These are phyloP conservation scores for Leptura quadrifasciata DNA, from an alignment of 2,888 invertebrate species.

Conservation along the genomic window DNA sequence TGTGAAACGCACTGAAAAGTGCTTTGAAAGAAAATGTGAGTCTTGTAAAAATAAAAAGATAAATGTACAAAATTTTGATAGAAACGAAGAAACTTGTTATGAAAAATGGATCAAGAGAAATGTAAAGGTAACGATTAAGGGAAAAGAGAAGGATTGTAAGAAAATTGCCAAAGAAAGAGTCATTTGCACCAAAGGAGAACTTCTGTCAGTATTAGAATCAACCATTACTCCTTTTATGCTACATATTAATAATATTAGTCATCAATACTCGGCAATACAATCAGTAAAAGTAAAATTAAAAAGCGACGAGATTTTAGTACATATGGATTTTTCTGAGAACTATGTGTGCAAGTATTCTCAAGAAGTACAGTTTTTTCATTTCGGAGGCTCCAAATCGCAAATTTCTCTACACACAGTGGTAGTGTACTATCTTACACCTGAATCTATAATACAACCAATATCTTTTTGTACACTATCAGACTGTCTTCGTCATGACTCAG, in stretches of 20 bases:
- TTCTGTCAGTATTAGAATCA: neutral
- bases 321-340: neutral
- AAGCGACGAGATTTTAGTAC: neutral
- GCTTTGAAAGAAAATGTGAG: neutral
- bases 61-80: neutral
- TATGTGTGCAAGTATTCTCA: neutral
- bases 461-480: neutral
- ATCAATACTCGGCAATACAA: neutral
- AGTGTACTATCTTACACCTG: neutral
- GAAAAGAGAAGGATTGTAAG: neutral
- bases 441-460: neutral
- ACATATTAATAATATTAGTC: neutral
- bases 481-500: conserved; percentile 1
- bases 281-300: too few relatives aligned
- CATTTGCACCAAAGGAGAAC: neutral
- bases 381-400: neutral
- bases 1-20: neutral
- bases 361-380: neutral
- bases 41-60: neutral
- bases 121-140: neutral
- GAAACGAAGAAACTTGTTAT: neutral
- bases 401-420: neutral
- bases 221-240: neutral
- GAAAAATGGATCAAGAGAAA: neutral
- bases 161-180: neutral